These are phyloP conservation scores for Phyllotreta striolata DNA, from an alignment of 2,888 invertebrate genomes.

Conservation along the genomic window DNA sequence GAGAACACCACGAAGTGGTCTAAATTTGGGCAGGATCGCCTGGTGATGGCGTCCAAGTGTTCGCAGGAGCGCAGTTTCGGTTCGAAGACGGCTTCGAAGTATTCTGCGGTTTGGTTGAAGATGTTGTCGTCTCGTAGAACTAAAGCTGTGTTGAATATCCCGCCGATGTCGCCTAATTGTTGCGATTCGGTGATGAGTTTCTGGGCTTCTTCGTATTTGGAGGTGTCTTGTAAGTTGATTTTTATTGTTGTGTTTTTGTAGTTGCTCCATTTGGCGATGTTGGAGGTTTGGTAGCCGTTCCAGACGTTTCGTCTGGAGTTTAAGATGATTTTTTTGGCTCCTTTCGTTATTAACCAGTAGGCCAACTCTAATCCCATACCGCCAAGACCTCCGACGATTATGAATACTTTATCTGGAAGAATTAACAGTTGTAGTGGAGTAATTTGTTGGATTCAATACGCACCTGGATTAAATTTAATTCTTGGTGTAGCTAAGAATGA, in stretches of 20 bases:
- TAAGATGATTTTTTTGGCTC: conserved; percentile 67
- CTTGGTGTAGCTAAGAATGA: conserved; percentile 33
- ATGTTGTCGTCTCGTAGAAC: conserved; percentile 65
- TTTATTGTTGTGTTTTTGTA: conserved; percentile 53
- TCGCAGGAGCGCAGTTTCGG: conserved; percentile 68
- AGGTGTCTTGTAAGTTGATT: conserved; percentile 58
- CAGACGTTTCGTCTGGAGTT: conserved; percentile 67
- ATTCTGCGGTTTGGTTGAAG: conserved; percentile 64
- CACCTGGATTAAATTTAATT: conserved; percentile 49
- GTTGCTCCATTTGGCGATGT: conserved; percentile 51
- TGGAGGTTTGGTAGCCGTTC: conserved; percentile 67
- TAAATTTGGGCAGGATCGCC: conserved; percentile 59
- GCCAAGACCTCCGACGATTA: conserved; percentile 65
- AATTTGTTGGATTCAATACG: conserved; percentile 30
- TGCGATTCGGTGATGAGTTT: conserved; percentile 58
- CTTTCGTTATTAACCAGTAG: conserved; percentile 67
- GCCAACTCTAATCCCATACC: conserved; percentile 72
- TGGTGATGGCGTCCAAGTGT: conserved; percentile 65
- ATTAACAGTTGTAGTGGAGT: neutral
- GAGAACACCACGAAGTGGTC: conserved; percentile 47
- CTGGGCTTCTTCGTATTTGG: conserved; percentile 56
- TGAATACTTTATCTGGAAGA: conserved; percentile 39
- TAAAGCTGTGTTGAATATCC: conserved; percentile 55
- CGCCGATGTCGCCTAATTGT: conserved; percentile 66
- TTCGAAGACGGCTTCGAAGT: conserved; percentile 63